These are phyloP conservation scores for Andricus curvator DNA, from an alignment of 2,888 invertebrate species.

Conservation along the genomic window DNA sequence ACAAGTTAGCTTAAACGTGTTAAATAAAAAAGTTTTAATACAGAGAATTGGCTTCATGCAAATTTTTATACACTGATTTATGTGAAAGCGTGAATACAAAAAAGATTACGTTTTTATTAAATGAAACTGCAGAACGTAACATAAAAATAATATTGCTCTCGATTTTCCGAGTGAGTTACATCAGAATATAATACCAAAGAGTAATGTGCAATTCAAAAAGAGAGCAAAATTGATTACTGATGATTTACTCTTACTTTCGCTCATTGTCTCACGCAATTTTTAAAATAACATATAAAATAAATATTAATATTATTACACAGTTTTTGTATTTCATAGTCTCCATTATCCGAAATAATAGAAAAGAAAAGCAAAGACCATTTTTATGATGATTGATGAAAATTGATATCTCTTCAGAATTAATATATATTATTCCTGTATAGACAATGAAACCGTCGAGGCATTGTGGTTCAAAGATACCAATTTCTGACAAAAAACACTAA, in stretches of 20 bases:
- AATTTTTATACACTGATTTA: background rate
- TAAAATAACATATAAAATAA: too few relatives aligned
- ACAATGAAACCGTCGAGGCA: too few relatives aligned
- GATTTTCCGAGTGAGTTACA: constrained; percentile 17
- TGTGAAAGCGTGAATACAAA: background rate
- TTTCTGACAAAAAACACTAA: too few relatives aligned
- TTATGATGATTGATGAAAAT: too few relatives aligned
- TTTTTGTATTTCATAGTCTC: too few relatives aligned
- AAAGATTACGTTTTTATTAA: background rate
- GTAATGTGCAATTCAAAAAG: background rate
- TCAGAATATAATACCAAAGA: background rate
- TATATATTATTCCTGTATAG: too few relatives aligned
- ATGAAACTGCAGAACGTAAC: background rate
- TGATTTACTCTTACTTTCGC: background rate
- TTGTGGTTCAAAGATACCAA: too few relatives aligned
- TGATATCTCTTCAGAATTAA: too few relatives aligned
- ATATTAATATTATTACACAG: too few relatives aligned
- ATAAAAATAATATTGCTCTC: constrained; percentile 5
- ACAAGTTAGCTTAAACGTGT: background rate
- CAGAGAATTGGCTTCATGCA: background rate
- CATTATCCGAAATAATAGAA: too few relatives aligned
- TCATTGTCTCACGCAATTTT: background rate
- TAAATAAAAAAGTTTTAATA: background rate
- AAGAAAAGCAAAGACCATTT: too few relatives aligned
- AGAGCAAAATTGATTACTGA: background rate